These are phyloP conservation scores for Vollenhovia emeryi DNA, from an alignment of 1,140 invertebrate genomes.

Conservation along the genomic window DNA sequence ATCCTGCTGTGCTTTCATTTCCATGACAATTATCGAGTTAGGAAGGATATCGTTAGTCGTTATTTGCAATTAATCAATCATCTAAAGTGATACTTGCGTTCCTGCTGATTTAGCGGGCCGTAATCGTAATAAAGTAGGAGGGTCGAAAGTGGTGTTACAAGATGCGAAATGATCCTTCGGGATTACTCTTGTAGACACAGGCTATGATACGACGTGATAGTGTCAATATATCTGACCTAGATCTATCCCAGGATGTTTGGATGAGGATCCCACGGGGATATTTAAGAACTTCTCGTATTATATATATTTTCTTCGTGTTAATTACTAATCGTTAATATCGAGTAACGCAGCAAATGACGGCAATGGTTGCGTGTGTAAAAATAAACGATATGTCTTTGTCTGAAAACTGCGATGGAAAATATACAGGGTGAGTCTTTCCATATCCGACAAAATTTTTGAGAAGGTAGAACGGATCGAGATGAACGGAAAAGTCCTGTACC, in stretches of 20 bases:
- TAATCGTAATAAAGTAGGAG: background rate
- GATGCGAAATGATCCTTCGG: constrained; percentile 16
- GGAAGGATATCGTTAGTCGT: background rate
- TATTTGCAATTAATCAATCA: constrained; percentile 36
- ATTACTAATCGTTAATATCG: background rate
- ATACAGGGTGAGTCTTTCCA: too few species aligned
- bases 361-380: background rate
- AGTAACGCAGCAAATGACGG: background rate
- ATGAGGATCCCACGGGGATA: background rate
- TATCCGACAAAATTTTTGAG: too few species aligned
- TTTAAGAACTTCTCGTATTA: background rate
- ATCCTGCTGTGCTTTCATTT: background rate
- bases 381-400: background rate
- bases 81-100: background rate
- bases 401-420: background rate
- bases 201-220: background rate
- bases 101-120: background rate
- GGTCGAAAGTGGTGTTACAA: constrained; percentile 2
- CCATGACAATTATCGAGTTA: background rate
- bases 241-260: background rate
- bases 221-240: constrained; percentile 15
- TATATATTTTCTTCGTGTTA: background rate
- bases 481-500: too few species aligned
- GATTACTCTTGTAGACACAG: background rate
- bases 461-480: too few species aligned